Conservation (phyloP, 2,888 invertebrate genomes). For the Diachrysia chrysitis region DNA sequence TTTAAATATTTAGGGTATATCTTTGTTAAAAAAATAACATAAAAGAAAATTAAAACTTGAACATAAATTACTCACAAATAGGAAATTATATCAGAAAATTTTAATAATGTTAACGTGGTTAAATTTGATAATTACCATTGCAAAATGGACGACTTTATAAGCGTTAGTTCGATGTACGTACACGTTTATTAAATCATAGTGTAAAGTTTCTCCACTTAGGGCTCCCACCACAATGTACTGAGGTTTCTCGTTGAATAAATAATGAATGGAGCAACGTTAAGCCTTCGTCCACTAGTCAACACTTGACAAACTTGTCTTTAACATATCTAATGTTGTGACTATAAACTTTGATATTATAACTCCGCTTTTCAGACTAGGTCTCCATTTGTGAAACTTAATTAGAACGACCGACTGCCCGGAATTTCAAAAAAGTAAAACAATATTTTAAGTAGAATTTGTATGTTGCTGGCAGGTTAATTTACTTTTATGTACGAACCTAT, state of each 20-base stretch:
- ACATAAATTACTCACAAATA: too few relatives aligned
- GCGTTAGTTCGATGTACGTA: conserved; percentile 43
- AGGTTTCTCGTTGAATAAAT: conserved; percentile 77
- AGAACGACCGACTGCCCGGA: background rate
- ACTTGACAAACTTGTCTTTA: conserved; percentile 58
- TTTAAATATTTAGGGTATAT: too few relatives aligned
- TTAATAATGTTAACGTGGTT: conserved; percentile 18
- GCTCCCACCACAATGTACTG: conserved; percentile 68
- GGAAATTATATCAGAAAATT: background rate
- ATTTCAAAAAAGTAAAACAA: background rate
- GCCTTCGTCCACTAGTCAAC: conserved; percentile 52
- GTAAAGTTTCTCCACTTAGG: conserved; percentile 69
- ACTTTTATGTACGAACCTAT: background rate
- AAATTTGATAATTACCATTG: conserved; percentile 47
- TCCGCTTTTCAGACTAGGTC: conserved; percentile 18
- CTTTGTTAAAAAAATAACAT: too few relatives aligned
- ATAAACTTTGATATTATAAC: conserved; percentile 39
- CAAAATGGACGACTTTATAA: conserved; percentile 22
- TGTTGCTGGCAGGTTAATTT: background rate
- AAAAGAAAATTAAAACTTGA: too few relatives aligned
- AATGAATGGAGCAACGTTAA: conserved; percentile 66
- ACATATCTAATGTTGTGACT: conserved; percentile 49
- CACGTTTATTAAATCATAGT: conserved; percentile 69
- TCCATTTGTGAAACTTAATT: conserved; percentile 3
- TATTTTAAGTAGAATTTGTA: background rate